Base-by-base conservation (phyloP, 2,888 invertebrate species). In the Smittia sp. region DNA sequence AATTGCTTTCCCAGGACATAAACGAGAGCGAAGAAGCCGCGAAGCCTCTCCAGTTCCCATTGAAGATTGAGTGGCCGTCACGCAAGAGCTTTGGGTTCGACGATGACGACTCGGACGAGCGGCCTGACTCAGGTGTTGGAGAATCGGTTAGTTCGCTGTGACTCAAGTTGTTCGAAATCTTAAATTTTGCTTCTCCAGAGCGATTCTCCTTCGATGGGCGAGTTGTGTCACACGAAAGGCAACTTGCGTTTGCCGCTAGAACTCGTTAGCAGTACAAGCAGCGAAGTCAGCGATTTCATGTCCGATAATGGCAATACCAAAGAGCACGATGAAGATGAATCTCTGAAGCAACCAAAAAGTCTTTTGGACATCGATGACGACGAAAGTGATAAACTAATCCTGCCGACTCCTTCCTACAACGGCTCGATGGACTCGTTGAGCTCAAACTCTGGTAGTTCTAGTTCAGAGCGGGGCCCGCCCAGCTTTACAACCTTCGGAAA, bases 391-490 rank as follows among this genome's bases (percentile, higher is more conserved):
- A 66, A 69, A 9, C 25, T 74, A 15, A 39, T 74, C 20, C 63
- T 76, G 58, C 75, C 75, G 74, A 77, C 76, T 66, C 76, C 76
- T 54, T 75, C 76, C 18, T 77, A 75, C 70, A 77, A 76, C 9
- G 77, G 77, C 20, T 77, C 77, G 11, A 77, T 77, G 76, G 77
- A 77, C 68, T 77, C 77, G 7, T 73, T 77, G 20, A 77, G 76
- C 73, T 76, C 76, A 1, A 76, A 75, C 73, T 76, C 76, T 0
- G 75, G 54, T 7, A 72, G 72, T 22, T 20, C 69, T 1, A 72
- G 75, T 13, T 75, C 75, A 4, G 76, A 76, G 1, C 32, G 46
- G 22, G 72, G 76, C 11, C 76, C 76, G 25, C 32, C 75, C 7
- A 76, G 75, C 39, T 76, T 76, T 52, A 75, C 76, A 27, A 77